Percentiles rank a stretch among this genome's conserved stretches.
Evolutionary conservation across 2,797 vertebrate species (phyloP).

Genomic region (Semotilus atromaculatus): DNA sequence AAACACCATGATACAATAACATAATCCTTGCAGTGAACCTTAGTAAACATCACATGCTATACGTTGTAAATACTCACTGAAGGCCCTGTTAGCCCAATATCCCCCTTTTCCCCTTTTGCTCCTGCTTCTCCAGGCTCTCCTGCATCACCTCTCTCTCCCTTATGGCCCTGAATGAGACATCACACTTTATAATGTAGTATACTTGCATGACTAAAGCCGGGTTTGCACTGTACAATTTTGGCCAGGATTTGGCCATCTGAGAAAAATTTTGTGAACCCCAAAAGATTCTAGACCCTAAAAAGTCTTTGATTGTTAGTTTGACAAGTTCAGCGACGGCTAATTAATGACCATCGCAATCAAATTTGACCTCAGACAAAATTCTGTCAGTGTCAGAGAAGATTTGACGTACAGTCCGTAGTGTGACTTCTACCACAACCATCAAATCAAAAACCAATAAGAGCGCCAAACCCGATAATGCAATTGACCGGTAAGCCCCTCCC

Average conservation of each 20-base stretch:
- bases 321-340: not conserved
- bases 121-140: slow-evolving; percentile 79
- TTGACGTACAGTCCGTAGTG: not conserved
- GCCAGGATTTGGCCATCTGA: too few species aligned
- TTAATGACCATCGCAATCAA: too few species aligned
- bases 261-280: not conserved
- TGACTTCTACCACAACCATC: too few species aligned
- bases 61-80: slow-evolving; percentile 75
- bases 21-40: not conserved
- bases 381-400: not conserved
- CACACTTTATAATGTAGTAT: not conserved
- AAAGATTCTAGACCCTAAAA: not conserved
- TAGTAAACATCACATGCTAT: not conserved
- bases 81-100: slow-evolving; percentile 87
- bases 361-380: not conserved
- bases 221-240: not conserved
- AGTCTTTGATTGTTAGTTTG: not conserved
- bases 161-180: slow-evolving; percentile 78
- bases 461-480: too few species aligned
- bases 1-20: slow-evolving; percentile 36
- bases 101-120: slow-evolving; percentile 90
- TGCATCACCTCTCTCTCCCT: slow-evolving; percentile 83
- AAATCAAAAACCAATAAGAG: too few species aligned
- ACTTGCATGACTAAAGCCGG: not conserved
- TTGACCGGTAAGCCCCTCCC: too few species aligned